These are phyloP conservation scores for Lycopodina hypogea DNA, from an alignment of 37 sponge, comb jelly and placozoan species.

Conservation along the genomic window DNA sequence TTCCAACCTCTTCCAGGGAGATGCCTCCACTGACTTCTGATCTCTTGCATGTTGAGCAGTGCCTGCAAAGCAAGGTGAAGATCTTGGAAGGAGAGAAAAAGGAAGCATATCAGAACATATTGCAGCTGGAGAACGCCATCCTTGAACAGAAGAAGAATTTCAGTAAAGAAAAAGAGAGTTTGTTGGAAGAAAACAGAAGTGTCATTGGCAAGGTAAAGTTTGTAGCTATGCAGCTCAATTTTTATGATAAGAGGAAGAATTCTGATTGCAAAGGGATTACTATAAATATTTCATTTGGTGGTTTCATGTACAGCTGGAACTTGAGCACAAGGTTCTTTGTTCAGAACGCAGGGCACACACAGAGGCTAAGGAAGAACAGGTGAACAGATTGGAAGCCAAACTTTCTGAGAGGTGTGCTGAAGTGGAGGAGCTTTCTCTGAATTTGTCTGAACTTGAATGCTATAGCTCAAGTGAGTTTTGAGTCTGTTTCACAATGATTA, in stretches of 20 bases:
- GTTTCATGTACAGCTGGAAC: constrained; percentile 1
- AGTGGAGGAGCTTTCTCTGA: constrained; percentile 4
- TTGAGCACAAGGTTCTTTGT: not conserved
- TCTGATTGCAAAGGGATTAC: no score
- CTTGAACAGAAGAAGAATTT: not conserved
- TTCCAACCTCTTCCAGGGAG: not conserved
- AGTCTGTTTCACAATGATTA: not conserved
- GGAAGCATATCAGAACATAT: not conserved
- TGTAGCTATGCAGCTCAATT: not conserved
- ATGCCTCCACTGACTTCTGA: constrained; percentile 12
- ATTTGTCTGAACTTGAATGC: constrained; percentile 1
- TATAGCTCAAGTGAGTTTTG: not conserved
- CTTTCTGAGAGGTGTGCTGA: not conserved
- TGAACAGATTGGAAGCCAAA: not conserved
- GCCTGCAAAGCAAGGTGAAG: constrained; percentile 36
- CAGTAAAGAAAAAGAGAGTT: not conserved
- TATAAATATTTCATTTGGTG: no score
- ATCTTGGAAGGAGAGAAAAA: constrained; percentile 23
- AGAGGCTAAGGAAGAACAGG: not conserved
- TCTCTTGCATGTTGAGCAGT: constrained; percentile 22
- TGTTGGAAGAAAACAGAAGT: not conserved
- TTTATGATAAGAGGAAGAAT: not conserved
- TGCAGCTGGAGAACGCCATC: constrained; percentile 9
- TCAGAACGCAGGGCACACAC: not conserved
- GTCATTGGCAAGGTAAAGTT: not conserved